Conservation (phyloP, 2,797 vertebrate species). For the Spinus olivaceus region DNA sequence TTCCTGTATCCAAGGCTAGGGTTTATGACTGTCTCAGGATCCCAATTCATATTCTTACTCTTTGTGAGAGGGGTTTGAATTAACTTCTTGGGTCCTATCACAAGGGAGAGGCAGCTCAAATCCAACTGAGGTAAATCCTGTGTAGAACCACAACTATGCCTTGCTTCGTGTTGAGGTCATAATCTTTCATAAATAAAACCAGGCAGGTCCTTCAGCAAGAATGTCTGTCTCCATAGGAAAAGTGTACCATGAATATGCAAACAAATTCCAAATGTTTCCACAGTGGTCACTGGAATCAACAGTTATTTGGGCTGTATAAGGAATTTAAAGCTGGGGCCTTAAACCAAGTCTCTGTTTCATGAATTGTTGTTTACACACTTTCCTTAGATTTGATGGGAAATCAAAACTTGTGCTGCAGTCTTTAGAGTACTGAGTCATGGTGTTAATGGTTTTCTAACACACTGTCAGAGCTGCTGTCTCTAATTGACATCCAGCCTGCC, state of each 20-base stretch:
- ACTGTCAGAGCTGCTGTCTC: neutral
- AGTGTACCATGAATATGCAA: neutral
- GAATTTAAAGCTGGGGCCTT: neutral
- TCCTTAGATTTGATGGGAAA: neutral
- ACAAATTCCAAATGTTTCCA: neutral
- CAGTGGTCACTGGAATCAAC: neutral
- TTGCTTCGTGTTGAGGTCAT: neutral
- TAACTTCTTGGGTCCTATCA: neutral
- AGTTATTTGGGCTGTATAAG: neutral
- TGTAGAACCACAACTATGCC: neutral
- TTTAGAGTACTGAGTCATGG: neutral
- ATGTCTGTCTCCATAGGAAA: neutral
- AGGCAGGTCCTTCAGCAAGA: neutral
- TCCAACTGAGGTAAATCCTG: neutral
- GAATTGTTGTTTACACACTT: neutral
- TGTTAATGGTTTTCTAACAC: neutral
- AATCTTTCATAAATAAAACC: neutral
- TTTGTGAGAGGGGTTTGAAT: neutral
- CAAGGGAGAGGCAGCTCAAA: neutral
- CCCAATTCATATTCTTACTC: neutral
- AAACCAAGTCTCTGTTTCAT: neutral
- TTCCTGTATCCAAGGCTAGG: neutral
- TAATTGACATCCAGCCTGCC: neutral
- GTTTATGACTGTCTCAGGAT: neutral
- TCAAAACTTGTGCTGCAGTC: neutral